Conservation (phyloP, 2,888 invertebrate genomes). For the Danaus chrysippus region DNA sequence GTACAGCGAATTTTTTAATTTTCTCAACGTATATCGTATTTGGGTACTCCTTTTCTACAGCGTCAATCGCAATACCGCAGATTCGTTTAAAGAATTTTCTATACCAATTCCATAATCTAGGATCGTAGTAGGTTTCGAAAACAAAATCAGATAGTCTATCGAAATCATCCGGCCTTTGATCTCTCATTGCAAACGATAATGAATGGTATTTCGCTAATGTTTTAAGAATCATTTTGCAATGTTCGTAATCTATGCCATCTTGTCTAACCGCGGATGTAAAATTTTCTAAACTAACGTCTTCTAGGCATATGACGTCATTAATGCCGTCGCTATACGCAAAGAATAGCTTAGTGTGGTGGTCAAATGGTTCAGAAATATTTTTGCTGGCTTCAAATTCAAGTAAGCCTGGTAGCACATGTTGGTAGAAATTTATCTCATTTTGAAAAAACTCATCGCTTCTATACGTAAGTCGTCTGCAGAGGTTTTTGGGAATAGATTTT, state of each 20-base stretch:
- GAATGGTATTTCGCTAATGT: constrained; percentile 80
- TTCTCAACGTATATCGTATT: constrained; percentile 77
- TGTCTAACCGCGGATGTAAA: constrained; percentile 69
- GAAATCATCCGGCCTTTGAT: constrained; percentile 74
- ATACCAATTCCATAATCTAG: constrained; percentile 79
- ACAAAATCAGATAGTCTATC: constrained; percentile 54
- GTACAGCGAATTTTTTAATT: constrained; percentile 73
- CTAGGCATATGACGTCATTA: constrained; percentile 77
- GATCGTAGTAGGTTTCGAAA: constrained; percentile 80
- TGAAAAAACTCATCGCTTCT: constrained; percentile 83
- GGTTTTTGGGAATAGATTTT: constrained; percentile 83
- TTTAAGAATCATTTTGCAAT: constrained; percentile 71
- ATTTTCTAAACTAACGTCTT: constrained; percentile 70
- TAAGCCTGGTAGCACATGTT: constrained; percentile 66
- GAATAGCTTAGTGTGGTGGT: constrained; percentile 70
- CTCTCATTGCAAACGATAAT: constrained; percentile 78
- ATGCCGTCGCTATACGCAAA: constrained; percentile 69
- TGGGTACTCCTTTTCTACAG: constrained; percentile 81
- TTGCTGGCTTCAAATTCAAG: constrained; percentile 63
- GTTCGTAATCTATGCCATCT: constrained; percentile 72
- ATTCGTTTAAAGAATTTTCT: constrained; percentile 71
- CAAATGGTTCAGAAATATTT: constrained; percentile 66
- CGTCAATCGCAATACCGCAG: constrained; percentile 78
- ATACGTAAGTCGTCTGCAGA: constrained; percentile 81
- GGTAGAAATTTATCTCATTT: constrained; percentile 85